phyloP scores from a whole-genome alignment of 2,113 vertebrate species.

The Trogon surrucura region DNA sequence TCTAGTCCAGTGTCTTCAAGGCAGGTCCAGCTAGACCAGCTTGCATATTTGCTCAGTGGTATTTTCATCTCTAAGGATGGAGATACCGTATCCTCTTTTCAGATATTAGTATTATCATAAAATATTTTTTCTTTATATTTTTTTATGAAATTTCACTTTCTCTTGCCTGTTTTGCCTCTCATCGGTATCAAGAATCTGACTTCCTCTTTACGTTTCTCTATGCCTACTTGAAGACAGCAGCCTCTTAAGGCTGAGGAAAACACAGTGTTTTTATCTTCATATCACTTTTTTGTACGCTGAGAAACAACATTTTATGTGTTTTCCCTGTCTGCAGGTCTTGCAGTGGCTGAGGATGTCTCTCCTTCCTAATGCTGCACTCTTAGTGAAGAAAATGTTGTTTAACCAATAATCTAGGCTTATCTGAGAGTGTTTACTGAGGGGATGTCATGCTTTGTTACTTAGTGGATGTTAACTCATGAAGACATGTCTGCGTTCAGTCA shows the following conservation, averaged over 20 bases:
- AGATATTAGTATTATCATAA: not conserved
- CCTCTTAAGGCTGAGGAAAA: not conserved
- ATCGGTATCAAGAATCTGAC: not conserved
- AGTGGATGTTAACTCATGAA: not conserved
- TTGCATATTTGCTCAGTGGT: not conserved
- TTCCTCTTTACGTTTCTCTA: fast-evolving
- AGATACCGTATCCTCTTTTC: not conserved
- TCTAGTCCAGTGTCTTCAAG: not conserved
- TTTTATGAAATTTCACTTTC: not conserved
- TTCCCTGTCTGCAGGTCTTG: not conserved
- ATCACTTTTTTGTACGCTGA: not conserved
- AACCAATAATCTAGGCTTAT: not conserved
- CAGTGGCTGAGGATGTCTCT: not conserved
- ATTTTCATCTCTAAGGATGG: not conserved
- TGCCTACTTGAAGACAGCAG: not conserved
- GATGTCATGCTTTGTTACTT: not conserved
- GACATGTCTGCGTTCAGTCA: fast-evolving
- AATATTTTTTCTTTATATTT: not conserved
- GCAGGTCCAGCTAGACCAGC: no score
- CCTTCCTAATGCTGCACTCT: not conserved
- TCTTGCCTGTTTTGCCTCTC: not conserved
- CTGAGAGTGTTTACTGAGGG: not conserved
- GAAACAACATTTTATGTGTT: fast-evolving
- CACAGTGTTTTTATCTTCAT: fast-evolving
- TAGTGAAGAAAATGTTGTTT: not conserved